These are phyloP conservation scores for Lysandra bellargus DNA, from an alignment of 2,888 invertebrate species.

Conservation along the genomic window DNA sequence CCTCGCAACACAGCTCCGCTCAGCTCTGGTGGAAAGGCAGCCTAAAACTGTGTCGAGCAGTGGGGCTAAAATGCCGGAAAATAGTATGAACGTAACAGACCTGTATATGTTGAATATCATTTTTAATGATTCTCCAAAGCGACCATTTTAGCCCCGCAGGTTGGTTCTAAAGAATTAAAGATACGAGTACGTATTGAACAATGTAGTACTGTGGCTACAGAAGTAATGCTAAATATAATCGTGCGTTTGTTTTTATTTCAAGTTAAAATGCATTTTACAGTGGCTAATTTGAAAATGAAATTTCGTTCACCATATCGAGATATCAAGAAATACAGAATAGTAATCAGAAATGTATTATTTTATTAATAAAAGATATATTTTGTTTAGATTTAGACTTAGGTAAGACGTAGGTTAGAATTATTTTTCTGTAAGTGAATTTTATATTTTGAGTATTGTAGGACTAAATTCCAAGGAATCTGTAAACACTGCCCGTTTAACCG, in stretches of 20 bases:
- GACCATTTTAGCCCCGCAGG: no score
- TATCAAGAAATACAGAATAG: neutral
- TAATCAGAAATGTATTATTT: slow-evolving; percentile 27
- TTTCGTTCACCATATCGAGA: neutral
- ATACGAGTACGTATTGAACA: no score
- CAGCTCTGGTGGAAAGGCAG: no score
- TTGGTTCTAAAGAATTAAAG: no score
- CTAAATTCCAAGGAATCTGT: neutral
- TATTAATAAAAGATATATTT: slow-evolving; percentile 25
- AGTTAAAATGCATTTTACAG: neutral
- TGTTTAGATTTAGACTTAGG: slow-evolving; percentile 15
- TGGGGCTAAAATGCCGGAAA: no score
- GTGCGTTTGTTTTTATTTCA: neutral
- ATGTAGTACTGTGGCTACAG: no score
- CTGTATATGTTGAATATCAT: no score
- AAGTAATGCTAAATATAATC: neutral
- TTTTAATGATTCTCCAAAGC: no score
- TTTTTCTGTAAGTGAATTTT: slow-evolving; percentile 4
- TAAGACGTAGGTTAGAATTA: neutral
- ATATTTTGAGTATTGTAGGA: neutral
- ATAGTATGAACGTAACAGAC: no score
- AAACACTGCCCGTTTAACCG: neutral
- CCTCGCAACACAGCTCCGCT: no score
- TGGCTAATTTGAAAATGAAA: slow-evolving; percentile 1
- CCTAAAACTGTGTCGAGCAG: no score